Percentiles rank a stretch among this genome's conserved stretches.
Conservation (phyloP, 2,888 invertebrate species). For the Ochlodes sylvanus region DNA sequence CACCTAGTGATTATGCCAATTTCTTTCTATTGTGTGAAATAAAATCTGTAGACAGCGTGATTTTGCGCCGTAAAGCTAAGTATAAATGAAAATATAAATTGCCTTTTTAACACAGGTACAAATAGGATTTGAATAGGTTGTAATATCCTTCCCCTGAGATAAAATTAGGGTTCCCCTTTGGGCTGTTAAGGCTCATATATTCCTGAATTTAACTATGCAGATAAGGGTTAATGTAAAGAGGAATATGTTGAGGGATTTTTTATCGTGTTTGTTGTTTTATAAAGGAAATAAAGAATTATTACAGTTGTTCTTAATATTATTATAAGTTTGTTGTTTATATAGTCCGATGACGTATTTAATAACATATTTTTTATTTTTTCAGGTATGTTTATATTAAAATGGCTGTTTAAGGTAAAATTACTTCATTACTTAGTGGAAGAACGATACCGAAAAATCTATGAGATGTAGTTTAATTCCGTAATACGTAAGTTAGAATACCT, state of each 20-base stretch:
- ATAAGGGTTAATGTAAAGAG: slow-evolving; percentile 21
- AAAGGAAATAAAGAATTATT: background rate
- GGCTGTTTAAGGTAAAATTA: too few relatives aligned
- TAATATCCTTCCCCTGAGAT: slow-evolving; percentile 36
- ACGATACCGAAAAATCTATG: too few relatives aligned
- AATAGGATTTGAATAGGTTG: slow-evolving; percentile 37
- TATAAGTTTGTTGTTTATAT: too few relatives aligned
- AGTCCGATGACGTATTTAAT: too few relatives aligned
- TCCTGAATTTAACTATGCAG: slow-evolving; percentile 28
- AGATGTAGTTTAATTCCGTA: too few relatives aligned
- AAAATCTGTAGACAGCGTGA: slow-evolving; percentile 26
- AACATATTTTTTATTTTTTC: background rate
- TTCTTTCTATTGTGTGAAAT: slow-evolving; percentile 35
- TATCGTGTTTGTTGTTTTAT: slow-evolving; percentile 23
- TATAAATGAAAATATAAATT: slow-evolving; percentile 37
- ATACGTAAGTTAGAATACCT: too few relatives aligned
- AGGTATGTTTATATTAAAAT: background rate
- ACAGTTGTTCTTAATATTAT: too few relatives aligned
- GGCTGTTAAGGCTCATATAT: slow-evolving; percentile 30
- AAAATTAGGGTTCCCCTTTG: slow-evolving; percentile 33
- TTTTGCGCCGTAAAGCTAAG: slow-evolving; percentile 27
- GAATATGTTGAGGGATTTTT: slow-evolving; percentile 22
- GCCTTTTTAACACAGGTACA: slow-evolving; percentile 34
- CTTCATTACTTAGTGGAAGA: too few relatives aligned
- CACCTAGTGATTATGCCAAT: slow-evolving; percentile 36